Evolutionary conservation across 2,888 invertebrate genomes (phyloP).

Genomic region (Carcina quercana): DNA sequence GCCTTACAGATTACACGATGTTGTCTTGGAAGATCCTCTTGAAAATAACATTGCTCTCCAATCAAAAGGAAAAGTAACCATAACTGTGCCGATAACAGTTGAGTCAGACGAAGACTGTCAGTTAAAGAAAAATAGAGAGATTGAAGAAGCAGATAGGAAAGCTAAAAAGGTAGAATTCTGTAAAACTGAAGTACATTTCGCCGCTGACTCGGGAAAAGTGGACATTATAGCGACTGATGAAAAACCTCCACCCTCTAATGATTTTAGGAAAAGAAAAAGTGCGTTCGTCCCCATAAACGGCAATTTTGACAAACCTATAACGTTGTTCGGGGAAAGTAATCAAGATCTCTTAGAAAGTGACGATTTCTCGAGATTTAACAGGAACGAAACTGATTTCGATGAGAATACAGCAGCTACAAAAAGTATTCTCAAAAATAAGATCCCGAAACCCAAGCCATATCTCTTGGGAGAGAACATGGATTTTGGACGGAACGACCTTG

Average conservation of each 20-base stretch:
- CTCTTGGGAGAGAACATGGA: constrained; percentile 80
- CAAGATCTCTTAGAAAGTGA: constrained; percentile 30
- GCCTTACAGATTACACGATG: constrained; percentile 34
- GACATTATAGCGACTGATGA: constrained; percentile 92
- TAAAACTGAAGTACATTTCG: constrained; percentile 91
- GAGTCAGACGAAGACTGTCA: constrained; percentile 37
- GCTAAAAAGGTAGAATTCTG: constrained; percentile 89
- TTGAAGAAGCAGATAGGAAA: constrained; percentile 59
- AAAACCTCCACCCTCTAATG: constrained; percentile 89
- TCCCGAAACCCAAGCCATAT: constrained; percentile 83
- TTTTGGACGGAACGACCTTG: constrained; percentile 40
- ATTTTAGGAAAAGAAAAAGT: constrained; percentile 81
- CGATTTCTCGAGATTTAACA: constrained; percentile 24
- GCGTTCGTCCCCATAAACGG: constrained; percentile 61
- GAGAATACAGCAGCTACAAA: constrained; percentile 75
- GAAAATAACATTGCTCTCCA: constrained; percentile 52
- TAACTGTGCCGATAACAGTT: constrained; percentile 50
- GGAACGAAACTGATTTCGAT: constrained; percentile 51
- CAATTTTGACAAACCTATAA: constrained; percentile 70
- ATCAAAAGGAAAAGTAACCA: constrained; percentile 55
- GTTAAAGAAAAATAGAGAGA: constrained; percentile 29
- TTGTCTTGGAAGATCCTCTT: constrained; percentile 33
- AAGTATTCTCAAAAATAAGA: constrained; percentile 84
- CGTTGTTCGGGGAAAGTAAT: constrained; percentile 76
- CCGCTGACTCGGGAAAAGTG: constrained; percentile 88